Percentiles rank a stretch among this genome's conserved stretches.
These are phyloP conservation scores for Drosophila truncata DNA, from an alignment of 1,140 invertebrate genomes.

Conservation along the genomic window DNA sequence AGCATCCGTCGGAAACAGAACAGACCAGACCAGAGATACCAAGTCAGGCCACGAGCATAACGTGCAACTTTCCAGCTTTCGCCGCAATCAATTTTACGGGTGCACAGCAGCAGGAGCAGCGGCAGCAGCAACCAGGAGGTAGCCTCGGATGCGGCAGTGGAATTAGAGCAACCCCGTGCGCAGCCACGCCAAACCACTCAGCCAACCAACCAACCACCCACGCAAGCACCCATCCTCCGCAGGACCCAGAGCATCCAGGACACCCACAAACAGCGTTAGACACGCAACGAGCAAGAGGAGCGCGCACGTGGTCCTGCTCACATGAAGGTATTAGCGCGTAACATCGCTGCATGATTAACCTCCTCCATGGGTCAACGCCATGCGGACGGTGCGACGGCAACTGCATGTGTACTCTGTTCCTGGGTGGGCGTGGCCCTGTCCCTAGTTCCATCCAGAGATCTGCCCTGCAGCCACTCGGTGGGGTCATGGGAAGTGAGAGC, in stretches of 20 bases:
- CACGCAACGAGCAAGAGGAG: conserved; percentile 57
- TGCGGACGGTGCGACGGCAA: conserved; percentile 15
- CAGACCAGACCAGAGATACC: conserved; percentile 62
- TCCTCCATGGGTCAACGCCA: conserved; percentile 59
- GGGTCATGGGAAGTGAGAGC: not conserved
- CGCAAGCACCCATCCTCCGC: conserved; percentile 13
- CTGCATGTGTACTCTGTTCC: conserved; percentile 25
- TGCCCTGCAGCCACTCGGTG: conserved; percentile 6
- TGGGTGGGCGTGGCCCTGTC: conserved; percentile 37
- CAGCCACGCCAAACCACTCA: conserved; percentile 37
- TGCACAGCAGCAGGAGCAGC: conserved; percentile 61
- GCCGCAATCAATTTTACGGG: conserved; percentile 84
- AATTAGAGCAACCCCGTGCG: conserved; percentile 75
- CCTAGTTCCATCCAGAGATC: conserved; percentile 4
- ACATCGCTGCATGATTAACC: conserved; percentile 85
- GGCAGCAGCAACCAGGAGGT: conserved; percentile 33
- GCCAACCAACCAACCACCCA: conserved; percentile 26
- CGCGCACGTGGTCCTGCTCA: conserved; percentile 85
- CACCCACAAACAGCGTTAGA: conserved; percentile 66
- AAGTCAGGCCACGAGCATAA: conserved; percentile 83
- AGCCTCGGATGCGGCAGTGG: conserved; percentile 40
- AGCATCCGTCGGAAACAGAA: conserved; percentile 34
- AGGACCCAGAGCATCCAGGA: conserved; percentile 7
- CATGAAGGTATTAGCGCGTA: conserved; percentile 85
- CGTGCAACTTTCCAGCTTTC: conserved; percentile 85